phyloP scores from a whole-genome alignment of 2,888 invertebrate species.

The Lepidocyrtinus sp. region DNA sequence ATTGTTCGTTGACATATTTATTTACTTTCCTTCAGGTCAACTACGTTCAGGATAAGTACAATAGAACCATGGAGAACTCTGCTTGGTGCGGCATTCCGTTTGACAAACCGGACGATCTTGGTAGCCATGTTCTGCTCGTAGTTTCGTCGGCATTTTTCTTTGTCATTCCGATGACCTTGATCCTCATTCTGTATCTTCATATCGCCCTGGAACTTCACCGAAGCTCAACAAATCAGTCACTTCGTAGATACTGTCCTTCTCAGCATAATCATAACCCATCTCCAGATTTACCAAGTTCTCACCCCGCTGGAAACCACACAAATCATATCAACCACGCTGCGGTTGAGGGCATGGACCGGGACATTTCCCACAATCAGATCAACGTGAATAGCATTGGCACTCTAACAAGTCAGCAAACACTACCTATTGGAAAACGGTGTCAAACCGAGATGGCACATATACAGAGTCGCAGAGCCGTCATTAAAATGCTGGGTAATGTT shows the following conservation, averaged over 20 bases:
- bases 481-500: slow-evolving; percentile 73
- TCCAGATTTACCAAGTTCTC: slow-evolving; percentile 34
- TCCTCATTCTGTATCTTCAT: slow-evolving; percentile 72
- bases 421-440: slow-evolving; percentile 60
- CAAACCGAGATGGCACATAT: slow-evolving; percentile 71
- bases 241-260: slow-evolving; percentile 67
- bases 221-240: slow-evolving; percentile 66
- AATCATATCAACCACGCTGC: slow-evolving; percentile 4
- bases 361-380: not conserved
- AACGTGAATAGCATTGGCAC: slow-evolving; percentile 10
- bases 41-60: slow-evolving; percentile 68
- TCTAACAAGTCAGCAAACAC: slow-evolving; percentile 21
- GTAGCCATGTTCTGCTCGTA: slow-evolving; percentile 72
- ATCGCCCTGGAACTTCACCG: slow-evolving; percentile 71
- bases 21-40: slow-evolving; percentile 69
- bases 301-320: slow-evolving; percentile 8
- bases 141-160: slow-evolving; percentile 74
- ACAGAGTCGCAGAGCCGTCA: slow-evolving; percentile 72
- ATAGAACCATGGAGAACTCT: slow-evolving; percentile 70
- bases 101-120: slow-evolving; percentile 70
- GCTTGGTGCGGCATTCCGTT: slow-evolving; percentile 72
- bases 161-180: slow-evolving; percentile 73
- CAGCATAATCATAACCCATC: slow-evolving; percentile 58
- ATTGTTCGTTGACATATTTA: too few relatives aligned
- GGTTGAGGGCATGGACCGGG: not conserved